Evolutionary conservation across 2,888 invertebrate species (phyloP), one percentile per base, ranked within the genome.

Genomic region (Acrobasis repandana): DNA sequence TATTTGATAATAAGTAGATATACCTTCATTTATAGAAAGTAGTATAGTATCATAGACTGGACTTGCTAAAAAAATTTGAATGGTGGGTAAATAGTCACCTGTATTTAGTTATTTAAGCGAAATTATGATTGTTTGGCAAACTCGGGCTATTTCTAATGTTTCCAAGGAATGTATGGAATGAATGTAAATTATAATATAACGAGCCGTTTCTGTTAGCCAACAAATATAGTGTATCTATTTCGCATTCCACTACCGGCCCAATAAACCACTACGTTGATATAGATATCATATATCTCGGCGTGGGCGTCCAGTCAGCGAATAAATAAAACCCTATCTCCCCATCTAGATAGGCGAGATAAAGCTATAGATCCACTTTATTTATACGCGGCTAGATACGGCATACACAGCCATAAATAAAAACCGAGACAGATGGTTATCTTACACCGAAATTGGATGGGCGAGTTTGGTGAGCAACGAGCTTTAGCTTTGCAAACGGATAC

Each of bases 381-480:
- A 83, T 82, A 78, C 73, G 71, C 67, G 71, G 74, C 76, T 82
- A 82, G 79, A 80, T 81, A 76, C 62, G 78, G 75, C 79, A 78
- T 77, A 74, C 76, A 69, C 66, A 65, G 60, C 70, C 77, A 82
- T 85, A 85, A 85, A 86, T 85, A 84, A 85, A 85, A 85, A 80
- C 75, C 70, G 75, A 82, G 81, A 82, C 77, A 73, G 81, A 82
- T 82, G 64, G 60, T 70, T 81, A 82, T 82, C 82, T 47, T 54
- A 79, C 70, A 38, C 48, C 58, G 52, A 60, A 59, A 60, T 60
- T 60, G 60, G 60, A 60, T 38, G 49, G 36, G 18, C n/a, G 54
- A 14, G 38, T 38, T 54, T 54, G 51, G 50, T 50, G 50, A 14
- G 50, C 50, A 11, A 3, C 50, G 10, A 28, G 43, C 43, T 43